Percentiles rank a stretch among this genome's conserved stretches.
phyloP scores from a whole-genome alignment of 1,140 invertebrate genomes.

The Hyphantria cunea region DNA sequence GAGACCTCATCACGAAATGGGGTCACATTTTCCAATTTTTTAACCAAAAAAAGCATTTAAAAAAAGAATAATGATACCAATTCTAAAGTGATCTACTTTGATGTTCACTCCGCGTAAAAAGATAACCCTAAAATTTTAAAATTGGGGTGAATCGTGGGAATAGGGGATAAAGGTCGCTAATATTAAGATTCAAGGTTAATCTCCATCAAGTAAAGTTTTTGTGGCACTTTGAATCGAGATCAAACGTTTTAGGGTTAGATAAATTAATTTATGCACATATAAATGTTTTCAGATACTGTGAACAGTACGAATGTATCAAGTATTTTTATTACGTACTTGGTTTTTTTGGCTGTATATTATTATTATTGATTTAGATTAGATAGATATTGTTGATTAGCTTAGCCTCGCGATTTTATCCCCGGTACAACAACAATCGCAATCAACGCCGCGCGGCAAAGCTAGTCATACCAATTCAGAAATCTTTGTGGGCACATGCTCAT shows the following conservation, averaged over 20 bases:
- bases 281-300: not conserved
- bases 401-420: no score
- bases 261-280: constrained; percentile 32
- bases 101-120: constrained; percentile 46
- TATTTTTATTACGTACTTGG: not conserved
- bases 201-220: constrained; percentile 51
- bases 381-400: no score
- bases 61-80: constrained; percentile 61
- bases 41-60: constrained; percentile 31
- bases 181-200: constrained; percentile 60
- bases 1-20: constrained; percentile 73
- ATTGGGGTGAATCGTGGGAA: constrained; percentile 65
- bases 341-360: no score
- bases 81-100: constrained; percentile 70
- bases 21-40: constrained; percentile 63
- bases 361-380: no score
- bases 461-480: no score
- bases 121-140: constrained; percentile 62
- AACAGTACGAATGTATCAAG: not conserved
- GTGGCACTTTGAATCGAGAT: constrained; percentile 33
- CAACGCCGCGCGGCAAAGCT: no score
- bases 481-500: no score
- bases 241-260: constrained; percentile 28
- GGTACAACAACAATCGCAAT: no score
- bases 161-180: constrained; percentile 46